Conservation (phyloP, 53 echinoderm and acorn worm species). For the Henricia sp. region DNA sequence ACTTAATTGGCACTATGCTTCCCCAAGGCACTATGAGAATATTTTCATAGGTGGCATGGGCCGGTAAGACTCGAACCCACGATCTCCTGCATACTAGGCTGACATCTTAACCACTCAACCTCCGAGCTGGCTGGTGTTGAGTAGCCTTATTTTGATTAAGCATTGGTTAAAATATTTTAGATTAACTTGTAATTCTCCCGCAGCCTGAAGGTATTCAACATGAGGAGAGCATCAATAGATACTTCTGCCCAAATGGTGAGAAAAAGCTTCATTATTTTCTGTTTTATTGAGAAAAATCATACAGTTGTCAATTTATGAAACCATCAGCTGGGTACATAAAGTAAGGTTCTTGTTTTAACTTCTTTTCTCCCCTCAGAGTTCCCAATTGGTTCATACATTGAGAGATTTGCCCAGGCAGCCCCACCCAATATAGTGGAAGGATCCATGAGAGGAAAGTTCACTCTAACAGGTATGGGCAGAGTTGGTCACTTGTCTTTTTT, state of each 20-base stretch:
- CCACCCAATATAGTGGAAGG: slow-evolving; percentile 78
- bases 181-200: too few species aligned
- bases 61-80: too few species aligned
- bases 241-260: slow-evolving; percentile 85
- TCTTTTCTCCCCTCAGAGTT: slow-evolving; percentile 17
- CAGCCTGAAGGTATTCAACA: slow-evolving; percentile 89
- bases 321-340: not conserved
- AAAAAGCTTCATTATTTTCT: not conserved
- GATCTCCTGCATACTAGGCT: too few species aligned
- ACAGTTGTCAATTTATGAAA: not conserved
- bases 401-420: slow-evolving; percentile 48
- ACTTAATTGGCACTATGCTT: too few species aligned
- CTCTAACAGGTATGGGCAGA: slow-evolving; percentile 87
- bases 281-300: not conserved
- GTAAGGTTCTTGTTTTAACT: not conserved
- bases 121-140: too few species aligned
- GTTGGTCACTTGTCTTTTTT: too few species aligned
- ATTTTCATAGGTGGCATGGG: too few species aligned
- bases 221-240: slow-evolving; percentile 70
- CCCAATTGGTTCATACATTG: slow-evolving; percentile 4
- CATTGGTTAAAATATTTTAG: too few species aligned
- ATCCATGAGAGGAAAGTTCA: slow-evolving; percentile 73
- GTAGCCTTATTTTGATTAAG: too few species aligned
- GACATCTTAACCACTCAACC: too few species aligned
- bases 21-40: too few species aligned